Evolutionary conservation across 1,140 invertebrate genomes (phyloP), one percentile per base, ranked within the genome.

Genomic region (Metaphire vulgaris): DNA sequence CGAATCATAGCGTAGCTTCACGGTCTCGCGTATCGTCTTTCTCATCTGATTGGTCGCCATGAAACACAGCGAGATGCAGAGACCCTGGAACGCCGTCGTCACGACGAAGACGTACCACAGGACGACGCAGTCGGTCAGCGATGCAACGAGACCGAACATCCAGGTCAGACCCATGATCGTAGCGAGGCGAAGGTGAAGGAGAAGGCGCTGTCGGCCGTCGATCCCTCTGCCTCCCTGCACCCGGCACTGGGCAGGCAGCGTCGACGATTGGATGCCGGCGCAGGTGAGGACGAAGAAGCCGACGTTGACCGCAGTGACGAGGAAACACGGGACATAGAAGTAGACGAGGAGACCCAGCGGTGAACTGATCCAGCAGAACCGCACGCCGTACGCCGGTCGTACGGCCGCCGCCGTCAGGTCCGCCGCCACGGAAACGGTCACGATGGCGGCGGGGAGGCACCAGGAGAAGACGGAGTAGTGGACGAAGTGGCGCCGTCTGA

Each of bases 381-480:
- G 32, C 79, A 82, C 14, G 32, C 81, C 82, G 72, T 83, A 83
- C 15, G 75, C 41, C 1, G 81, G 80, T 32, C 73, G 70, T 12
- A 56, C 41, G 41, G 6, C 21, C 41, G 41, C 41, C 21, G 64
- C 30, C 15, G 83, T 78, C 12, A 80, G 77, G 76, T 90, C 89
- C 0, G 87, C 79, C 12, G 85, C 79, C 1, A 89, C 78, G 1
- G 88, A 85, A 1, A 84, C 74, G 0, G 81, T 77, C 0, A 89
- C 84, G 21, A 89, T 81, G 14, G 88, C 75, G 0, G 83, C 83
- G 1, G 89, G 88, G 1, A 83, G 78, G 0, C 85, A 33, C 89
- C 89, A 89, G 15, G 85, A 85, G 79, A 87, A 88, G 0, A 87
- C 33, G 0, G 87, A 88, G 78, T 90, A 90, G 2, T 83, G 80